phyloP scores from a whole-genome alignment of 2,888 invertebrate species.

The Polyommatus icarus region DNA sequence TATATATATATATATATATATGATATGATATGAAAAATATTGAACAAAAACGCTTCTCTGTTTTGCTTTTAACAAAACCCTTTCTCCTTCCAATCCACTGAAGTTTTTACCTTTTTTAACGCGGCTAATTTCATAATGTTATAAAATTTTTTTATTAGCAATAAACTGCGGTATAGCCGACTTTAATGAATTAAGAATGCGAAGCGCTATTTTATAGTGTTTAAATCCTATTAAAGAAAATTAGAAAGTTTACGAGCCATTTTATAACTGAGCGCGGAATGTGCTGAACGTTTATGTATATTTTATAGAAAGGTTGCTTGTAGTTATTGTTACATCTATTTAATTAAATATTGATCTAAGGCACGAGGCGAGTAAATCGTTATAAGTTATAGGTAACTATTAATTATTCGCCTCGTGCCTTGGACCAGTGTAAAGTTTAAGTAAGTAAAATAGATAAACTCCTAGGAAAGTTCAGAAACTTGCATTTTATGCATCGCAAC shows the following conservation, averaged over 20 bases:
- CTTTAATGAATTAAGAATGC: slow-evolving; percentile 77
- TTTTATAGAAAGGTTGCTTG: background rate
- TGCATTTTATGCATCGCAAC: too few relatives aligned
- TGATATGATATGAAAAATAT: too few relatives aligned
- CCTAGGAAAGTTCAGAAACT: background rate
- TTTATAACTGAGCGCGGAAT: slow-evolving; percentile 39
- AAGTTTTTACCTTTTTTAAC: background rate
- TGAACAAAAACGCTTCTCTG: too few relatives aligned
- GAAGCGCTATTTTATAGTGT: slow-evolving; percentile 64
- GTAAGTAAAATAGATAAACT: background rate
- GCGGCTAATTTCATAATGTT: background rate
- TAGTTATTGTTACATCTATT: slow-evolving; percentile 13
- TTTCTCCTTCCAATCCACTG: background rate
- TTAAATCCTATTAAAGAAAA: slow-evolving; percentile 65
- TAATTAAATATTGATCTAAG: background rate
- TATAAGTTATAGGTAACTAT: too few relatives aligned
- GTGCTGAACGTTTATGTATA: slow-evolving; percentile 6
- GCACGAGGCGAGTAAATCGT: too few relatives aligned
- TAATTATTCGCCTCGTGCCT: too few relatives aligned
- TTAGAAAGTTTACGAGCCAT: slow-evolving; percentile 61
- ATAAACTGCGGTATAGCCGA: slow-evolving; percentile 48
- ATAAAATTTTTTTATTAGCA: slow-evolving; percentile 4
- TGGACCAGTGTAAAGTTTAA: too few relatives aligned
- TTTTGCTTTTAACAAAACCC: too few relatives aligned
- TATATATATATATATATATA: too few relatives aligned